phyloP scores from a whole-genome alignment of 2,113 vertebrate species.

The Megaptera novaeangliae region DNA sequence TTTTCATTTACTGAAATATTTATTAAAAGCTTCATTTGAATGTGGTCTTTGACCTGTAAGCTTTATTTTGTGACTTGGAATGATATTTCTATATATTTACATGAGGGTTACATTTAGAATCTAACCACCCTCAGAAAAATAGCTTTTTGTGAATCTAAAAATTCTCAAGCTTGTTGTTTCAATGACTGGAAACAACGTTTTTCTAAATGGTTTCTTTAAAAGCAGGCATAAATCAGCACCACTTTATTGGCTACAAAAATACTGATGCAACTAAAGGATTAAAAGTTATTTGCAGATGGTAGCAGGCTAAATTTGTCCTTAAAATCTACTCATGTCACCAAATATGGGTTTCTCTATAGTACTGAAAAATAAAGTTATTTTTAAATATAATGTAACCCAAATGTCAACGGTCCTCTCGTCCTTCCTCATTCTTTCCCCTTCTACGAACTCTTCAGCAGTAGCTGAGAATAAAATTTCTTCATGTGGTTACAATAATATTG shows the following conservation, averaged over 20 bases:
- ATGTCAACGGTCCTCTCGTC: constrained; percentile 23
- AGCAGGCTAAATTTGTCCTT: constrained; percentile 63
- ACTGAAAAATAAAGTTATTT: constrained; percentile 68
- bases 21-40: constrained; percentile 36
- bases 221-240: constrained; percentile 48
- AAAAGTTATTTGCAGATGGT: constrained; percentile 68
- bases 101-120: constrained; percentile 62
- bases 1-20: not conserved
- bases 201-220: constrained; percentile 67
- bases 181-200: constrained; percentile 37
- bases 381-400: constrained; percentile 60
- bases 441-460: not conserved
- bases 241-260: constrained; percentile 48
- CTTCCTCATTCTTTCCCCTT: not conserved
- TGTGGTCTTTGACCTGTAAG: constrained; percentile 37
- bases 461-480: not conserved
- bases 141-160: constrained; percentile 61
- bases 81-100: constrained; percentile 51
- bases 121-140: constrained; percentile 45
- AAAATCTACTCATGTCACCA: constrained; percentile 52
- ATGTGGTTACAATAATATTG: not conserved
- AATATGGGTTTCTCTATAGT: constrained; percentile 69
- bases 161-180: constrained; percentile 55
- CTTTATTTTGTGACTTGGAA: constrained; percentile 34
- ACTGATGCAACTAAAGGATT: constrained; percentile 58